Evolutionary conservation across 1,140 invertebrate genomes (phyloP).

Genomic region (Drosophila subpulchrella): DNA sequence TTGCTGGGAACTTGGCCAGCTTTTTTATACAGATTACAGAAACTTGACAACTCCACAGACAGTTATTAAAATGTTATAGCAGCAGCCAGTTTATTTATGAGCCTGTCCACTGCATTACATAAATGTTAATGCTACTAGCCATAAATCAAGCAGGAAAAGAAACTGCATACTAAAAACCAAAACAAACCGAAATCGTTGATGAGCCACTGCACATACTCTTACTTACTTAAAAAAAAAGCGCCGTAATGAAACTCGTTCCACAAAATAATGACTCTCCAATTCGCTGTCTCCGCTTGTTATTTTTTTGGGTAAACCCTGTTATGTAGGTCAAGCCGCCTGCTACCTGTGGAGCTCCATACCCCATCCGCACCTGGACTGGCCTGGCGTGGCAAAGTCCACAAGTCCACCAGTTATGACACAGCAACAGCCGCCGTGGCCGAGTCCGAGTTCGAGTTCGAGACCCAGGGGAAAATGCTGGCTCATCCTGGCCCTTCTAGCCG

Average conservation of each 20-base stretch:
- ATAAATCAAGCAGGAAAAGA: constrained; percentile 35
- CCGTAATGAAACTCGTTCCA: constrained; percentile 61
- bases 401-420: constrained; percentile 47
- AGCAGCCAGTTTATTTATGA: constrained; percentile 6
- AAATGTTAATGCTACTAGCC: constrained; percentile 11
- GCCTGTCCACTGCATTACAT: constrained; percentile 15
- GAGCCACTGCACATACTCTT: constrained; percentile 14
- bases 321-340: constrained; percentile 71
- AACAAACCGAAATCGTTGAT: constrained; percentile 27
- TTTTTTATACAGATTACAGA: no score
- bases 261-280: constrained; percentile 65
- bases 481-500: constrained; percentile 42
- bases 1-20: neutral
- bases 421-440: constrained; percentile 28
- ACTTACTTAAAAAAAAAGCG: neutral
- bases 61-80: constrained; percentile 10
- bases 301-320: constrained; percentile 33
- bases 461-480: constrained; percentile 65
- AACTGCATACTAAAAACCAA: constrained; percentile 28
- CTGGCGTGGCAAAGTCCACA: constrained; percentile 12
- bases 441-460: constrained; percentile 9
- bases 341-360: constrained; percentile 5
- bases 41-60: neutral
- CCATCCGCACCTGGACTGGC: neutral
- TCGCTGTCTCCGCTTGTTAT: constrained; percentile 33